Base-by-base conservation (phyloP, 2,797 vertebrate genomes). In the Sebastolobus altivelis region DNA sequence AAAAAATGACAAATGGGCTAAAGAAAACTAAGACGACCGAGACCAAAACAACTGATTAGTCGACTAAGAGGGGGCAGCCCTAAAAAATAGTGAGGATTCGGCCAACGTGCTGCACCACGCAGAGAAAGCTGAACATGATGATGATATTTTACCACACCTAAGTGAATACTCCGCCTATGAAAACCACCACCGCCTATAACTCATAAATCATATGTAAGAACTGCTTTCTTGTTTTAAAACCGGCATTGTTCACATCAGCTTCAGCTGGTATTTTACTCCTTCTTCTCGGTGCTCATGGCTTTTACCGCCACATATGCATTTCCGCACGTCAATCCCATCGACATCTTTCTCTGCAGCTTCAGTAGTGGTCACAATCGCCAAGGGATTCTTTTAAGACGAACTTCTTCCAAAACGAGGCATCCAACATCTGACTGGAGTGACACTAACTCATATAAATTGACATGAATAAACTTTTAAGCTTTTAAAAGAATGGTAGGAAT, bases 401-500 rank as follows among this genome's bases (percentile, higher is more conserved):
- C 14, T 31, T 25, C 22, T 31, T n/a, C 54, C 46, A 46, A 38
- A 58, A 37, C 3, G 18, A 77, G 38, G 33, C 43, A 62, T 49
- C 65, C 14, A 14, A 8, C 55, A 37, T 54, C 27, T 58, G 25
- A 58, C 20, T 12, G 20, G 40, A 56, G 43, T 20, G 13, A 59
- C 55, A 52, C 7, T 8, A 27, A 37, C 59, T 38, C 18, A 46
- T 25, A 65, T 33, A 31, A 69, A 70, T 54, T 43, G 8, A 37
- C 11, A 46, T 38, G 71, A 82, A 87, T 65, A 82, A 59, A 78
- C 68, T n/a, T 13, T 2, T 5, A 55, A n/a, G 70, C 55, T 61
- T 38, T 58, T n/a, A n/a, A 60, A 79, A 43, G 61, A 82, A 82
- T 56, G 46, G 13, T 2, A 79, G 49, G 77, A 83, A 89, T 72